Evolutionary conservation across 2,797 vertebrate species (phyloP), one percentile per base, ranked within the genome.

Genomic region (Xerus rutilus): DNA sequence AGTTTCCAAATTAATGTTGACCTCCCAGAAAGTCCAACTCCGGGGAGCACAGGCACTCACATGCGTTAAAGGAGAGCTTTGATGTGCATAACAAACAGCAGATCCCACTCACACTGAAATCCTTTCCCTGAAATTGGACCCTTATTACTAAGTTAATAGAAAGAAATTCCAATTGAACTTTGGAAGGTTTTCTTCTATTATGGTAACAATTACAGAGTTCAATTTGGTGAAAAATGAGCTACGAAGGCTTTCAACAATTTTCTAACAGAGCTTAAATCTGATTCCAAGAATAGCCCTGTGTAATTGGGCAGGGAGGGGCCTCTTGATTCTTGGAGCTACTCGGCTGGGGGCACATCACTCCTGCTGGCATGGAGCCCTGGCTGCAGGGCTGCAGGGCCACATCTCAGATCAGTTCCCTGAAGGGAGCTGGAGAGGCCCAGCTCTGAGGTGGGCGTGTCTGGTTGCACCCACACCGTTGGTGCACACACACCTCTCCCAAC

Each of bases 141-240:
- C 96, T 97, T 98, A 97, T 97, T 97, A 97, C 92, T 86, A 95
- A 97, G 97, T 95, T 98, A 98, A 98, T 96, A 98, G 98, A 90
- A 98, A 98, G 62, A 97, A 98, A 98, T 89, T 97, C 85, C 95
- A 95, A 4, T 64, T 98, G 96, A 98, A 97, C 93, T 98, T 94
- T 62, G 86, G 91, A 77, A 97, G 95, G 77, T 65, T 94, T 95
- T 90, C 97, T 92, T 74, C 96, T 94, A 93, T 98, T 97, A 98
- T 82, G 59, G 91, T 95, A 98, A 97, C 87, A 65, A 65, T 87
- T 95, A 92, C 47, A 70, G 94, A 97, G 90, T 94, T 97, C 96
- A 94, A 94, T 98, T 98, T 98, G 95, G 94, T 88, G 97, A 97
- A 87, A 98, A 98, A 97, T 82, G 97, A 97, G 49, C 35, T 70